Conservation (phyloP, 64 coral and sea anemone genomes). For the Pocillopora damicornis region DNA sequence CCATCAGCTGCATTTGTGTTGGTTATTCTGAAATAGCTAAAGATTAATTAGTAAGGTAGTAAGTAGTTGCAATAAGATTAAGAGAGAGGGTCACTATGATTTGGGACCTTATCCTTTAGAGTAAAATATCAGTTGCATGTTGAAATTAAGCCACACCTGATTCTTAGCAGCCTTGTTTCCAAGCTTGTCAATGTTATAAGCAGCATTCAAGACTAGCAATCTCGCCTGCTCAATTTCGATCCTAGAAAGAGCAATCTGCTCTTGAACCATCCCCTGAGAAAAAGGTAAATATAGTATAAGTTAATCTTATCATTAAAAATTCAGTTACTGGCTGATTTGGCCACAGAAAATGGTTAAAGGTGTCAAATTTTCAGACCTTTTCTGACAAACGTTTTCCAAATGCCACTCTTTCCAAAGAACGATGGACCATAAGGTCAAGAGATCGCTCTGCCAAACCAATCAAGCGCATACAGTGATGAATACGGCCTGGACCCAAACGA, state of each 20-base stretch:
- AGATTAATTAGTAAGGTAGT: no score
- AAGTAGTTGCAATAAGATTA: no score
- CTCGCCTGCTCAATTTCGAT: slow-evolving; percentile 95
- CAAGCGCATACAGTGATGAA: slow-evolving; percentile 94
- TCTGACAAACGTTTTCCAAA: slow-evolving; percentile 83
- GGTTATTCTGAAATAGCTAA: no score
- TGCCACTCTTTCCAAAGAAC: slow-evolving; percentile 71
- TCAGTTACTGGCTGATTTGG: no score
- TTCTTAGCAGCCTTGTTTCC: slow-evolving; percentile 89
- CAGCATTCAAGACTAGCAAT: slow-evolving; percentile 82
- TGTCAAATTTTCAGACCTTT: slow-evolving; percentile 58
- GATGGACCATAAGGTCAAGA: slow-evolving; percentile 73
- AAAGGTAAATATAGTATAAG: neutral
- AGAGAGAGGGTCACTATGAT: no score
- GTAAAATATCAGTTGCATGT: neutral
- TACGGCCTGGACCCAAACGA: slow-evolving; percentile 89
- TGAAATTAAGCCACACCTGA: slow-evolving; percentile 32
- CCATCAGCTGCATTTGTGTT: no score
- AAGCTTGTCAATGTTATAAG: slow-evolving; percentile 63
- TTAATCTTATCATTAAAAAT: neutral
- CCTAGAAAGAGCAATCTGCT: slow-evolving; percentile 83
- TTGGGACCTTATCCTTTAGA: no score
- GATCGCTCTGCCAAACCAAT: slow-evolving; percentile 82
- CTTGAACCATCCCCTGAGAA: slow-evolving; percentile 88
- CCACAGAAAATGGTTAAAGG: neutral